These are phyloP conservation scores for Chionomys nivalis DNA, from an alignment of 2,113 vertebrate species.

Conservation along the genomic window DNA sequence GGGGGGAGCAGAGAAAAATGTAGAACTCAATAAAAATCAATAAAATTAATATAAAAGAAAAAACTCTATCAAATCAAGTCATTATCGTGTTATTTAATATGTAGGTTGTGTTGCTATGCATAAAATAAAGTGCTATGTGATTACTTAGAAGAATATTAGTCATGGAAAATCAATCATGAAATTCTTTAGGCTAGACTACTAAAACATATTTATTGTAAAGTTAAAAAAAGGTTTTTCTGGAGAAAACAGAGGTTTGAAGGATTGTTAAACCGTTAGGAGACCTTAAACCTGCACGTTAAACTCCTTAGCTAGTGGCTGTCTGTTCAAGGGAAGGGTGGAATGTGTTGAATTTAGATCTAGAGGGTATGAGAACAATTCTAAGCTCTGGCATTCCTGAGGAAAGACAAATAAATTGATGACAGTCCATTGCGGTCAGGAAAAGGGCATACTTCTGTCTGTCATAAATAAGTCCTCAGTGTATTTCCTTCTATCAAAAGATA, in stretches of 20 bases:
- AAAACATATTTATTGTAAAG: neutral
- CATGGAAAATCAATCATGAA: neutral
- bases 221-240: neutral
- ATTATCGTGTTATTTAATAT: too few species aligned
- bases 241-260: neutral
- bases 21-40: too few species aligned
- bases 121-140: too few species aligned
- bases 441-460: neutral
- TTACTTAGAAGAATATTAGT: too few species aligned
- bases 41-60: too few species aligned
- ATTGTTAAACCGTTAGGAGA: conserved; percentile 4
- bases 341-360: conserved; percentile 53
- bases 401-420: conserved; percentile 32
- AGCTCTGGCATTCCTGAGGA: conserved; percentile 45
- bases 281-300: neutral
- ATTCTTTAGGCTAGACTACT: neutral
- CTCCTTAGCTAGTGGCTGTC: conserved; percentile 41
- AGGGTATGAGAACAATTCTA: conserved; percentile 41
- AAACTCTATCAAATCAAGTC: too few species aligned
- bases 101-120: too few species aligned
- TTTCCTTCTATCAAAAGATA: neutral
- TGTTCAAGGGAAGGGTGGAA: conserved; percentile 46
- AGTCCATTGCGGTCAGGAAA: neutral
- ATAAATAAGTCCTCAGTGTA: neutral
- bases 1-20: too few species aligned